Conservation (phyloP, 2,797 vertebrate genomes). For the Darevskia nairensis region DNA sequence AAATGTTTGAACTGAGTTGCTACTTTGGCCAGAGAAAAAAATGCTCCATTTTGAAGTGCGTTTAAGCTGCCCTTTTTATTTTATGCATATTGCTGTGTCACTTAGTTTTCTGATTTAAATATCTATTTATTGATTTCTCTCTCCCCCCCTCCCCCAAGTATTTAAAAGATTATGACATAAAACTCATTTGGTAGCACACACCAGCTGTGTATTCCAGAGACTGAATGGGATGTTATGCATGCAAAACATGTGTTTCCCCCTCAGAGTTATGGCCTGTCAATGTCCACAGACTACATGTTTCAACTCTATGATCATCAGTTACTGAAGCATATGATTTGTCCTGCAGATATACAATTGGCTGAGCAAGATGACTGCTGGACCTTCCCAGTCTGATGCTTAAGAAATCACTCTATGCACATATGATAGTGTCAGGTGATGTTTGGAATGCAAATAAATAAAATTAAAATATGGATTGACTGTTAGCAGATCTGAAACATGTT, state of each 20-base stretch:
- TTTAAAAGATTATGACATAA: too few species aligned
- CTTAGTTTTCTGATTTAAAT: neutral
- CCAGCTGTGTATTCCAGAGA: neutral
- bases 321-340: neutral
- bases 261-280: neutral
- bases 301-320: neutral
- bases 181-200: neutral
- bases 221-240: neutral
- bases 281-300: neutral
- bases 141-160: too few species aligned
- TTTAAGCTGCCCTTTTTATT: neutral
- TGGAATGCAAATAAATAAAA: neutral
- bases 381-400: neutral
- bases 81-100: neutral
- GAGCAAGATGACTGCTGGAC: neutral
- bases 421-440: neutral
- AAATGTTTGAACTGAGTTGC: conserved; percentile 46
- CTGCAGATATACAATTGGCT: neutral
- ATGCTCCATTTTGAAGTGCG: conserved; percentile 1
- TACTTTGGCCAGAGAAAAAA: conserved; percentile 23
- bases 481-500: conserved; percentile 15
- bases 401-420: neutral
- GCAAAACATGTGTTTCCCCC: neutral
- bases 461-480: neutral
- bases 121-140: neutral